Conservation (phyloP, 1,140 invertebrate species). For the Hydropsyche tenuis region DNA sequence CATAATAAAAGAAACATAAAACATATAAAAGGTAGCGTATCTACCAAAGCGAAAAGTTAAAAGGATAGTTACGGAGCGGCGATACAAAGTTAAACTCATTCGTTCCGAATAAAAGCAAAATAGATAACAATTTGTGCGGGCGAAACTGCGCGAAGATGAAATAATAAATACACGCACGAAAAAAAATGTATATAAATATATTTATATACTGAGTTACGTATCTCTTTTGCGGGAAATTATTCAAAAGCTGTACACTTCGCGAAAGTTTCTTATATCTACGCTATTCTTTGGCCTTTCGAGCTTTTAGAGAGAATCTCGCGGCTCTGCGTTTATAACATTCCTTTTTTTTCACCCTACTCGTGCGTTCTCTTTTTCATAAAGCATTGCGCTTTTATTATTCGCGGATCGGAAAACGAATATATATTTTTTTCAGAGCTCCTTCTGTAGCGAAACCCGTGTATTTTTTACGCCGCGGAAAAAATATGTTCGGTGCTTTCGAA, state of each 20-base stretch:
- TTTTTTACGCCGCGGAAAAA: too few relatives aligned
- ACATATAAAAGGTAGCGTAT: too few relatives aligned
- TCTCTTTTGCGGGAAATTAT: constrained; percentile 2
- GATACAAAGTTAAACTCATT: constrained; percentile 7
- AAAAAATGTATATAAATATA: not conserved
- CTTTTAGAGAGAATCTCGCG: constrained; percentile 15
- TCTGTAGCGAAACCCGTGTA: too few relatives aligned
- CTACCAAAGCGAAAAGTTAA: not conserved
- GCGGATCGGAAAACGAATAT: not conserved
- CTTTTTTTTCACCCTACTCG: not conserved
- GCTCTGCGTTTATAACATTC: constrained; percentile 16
- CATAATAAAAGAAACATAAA: too few relatives aligned
- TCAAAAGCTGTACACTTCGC: constrained; percentile 11
- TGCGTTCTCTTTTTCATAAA: constrained; percentile 15
- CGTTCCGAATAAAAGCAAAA: not conserved
- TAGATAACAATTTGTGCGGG: constrained; percentile 12
- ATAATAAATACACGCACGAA: constrained; percentile 1
- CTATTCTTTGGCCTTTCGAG: constrained; percentile 20
- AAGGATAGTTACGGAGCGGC: not conserved
- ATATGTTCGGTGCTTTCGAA: too few relatives aligned
- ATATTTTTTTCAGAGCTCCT: too few relatives aligned
- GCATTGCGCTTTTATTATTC: constrained; percentile 23
- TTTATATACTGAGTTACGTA: constrained; percentile 9
- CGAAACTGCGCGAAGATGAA: not conserved
- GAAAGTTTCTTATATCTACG: constrained; percentile 9